phyloP scores from a whole-genome alignment of 2,797 vertebrate genomes.

The Holocentrus rufus region DNA sequence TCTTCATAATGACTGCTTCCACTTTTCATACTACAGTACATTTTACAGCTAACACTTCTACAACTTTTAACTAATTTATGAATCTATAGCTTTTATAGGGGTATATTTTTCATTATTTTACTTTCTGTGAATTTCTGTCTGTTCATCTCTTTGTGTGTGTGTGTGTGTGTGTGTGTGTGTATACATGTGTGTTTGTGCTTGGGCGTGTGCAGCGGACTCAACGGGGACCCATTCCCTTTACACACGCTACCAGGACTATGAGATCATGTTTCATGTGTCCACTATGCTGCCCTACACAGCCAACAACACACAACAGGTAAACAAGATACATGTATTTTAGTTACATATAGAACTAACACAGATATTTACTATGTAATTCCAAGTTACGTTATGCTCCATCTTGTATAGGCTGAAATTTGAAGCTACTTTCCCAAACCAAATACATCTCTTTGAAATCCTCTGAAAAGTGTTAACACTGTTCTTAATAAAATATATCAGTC shows the following conservation, averaged over 20 bases:
- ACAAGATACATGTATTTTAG: slow-evolving; percentile 5
- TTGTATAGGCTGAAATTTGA: slow-evolving; percentile 7
- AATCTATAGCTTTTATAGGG: too few relatives aligned
- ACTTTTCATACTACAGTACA: too few relatives aligned
- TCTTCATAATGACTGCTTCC: too few relatives aligned
- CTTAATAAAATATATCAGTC: slow-evolving; percentile 9
- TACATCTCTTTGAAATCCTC: not conserved
- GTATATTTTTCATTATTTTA: not conserved
- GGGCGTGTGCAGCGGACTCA: slow-evolving; percentile 85
- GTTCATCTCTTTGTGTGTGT: slow-evolving; percentile 26
- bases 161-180: slow-evolving; percentile 19
- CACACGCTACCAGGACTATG: slow-evolving; percentile 94
- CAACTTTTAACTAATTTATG: too few relatives aligned
- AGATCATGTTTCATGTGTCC: slow-evolving; percentile 97
- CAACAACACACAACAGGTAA: slow-evolving; percentile 93
- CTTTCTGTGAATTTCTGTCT: slow-evolving; percentile 25
- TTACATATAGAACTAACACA: too few relatives aligned
- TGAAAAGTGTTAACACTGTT: slow-evolving; percentile 4
- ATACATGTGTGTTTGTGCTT: slow-evolving; percentile 28
- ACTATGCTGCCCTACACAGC: slow-evolving; percentile 96
- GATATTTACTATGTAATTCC: not conserved
- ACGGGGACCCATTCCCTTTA: slow-evolving; percentile 93
- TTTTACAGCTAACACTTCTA: too few relatives aligned
- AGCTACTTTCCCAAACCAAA: not conserved
- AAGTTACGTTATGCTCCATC: not conserved